Evolutionary conservation across 2,113 vertebrate species (phyloP), one percentile per base, ranked within the genome.

Genomic region (Corythornis vintsioides): DNA sequence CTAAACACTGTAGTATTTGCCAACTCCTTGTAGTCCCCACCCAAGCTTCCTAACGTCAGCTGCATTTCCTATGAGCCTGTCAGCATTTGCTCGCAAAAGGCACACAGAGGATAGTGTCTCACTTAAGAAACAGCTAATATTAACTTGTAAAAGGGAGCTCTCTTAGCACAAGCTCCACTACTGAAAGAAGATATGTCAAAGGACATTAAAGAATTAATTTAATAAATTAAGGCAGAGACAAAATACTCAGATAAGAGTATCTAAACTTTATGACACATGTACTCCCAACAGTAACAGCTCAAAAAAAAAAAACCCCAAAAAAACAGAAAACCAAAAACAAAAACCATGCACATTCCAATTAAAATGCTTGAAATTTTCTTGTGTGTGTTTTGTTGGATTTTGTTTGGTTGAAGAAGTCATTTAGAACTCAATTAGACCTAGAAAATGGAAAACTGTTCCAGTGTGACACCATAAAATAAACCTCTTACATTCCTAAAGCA

Each of bases 1-100:
- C 67, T 53, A 78, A 89, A 94, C 45, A 22, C 38, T 69, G 16
- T 6, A 65, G 60, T 73, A 90, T 77, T 86, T 95, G 93, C 91
- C 91, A 97, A 80, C 84, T 96, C 66, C 88, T 70, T 92, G 88
- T 53, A 89, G 91, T 87, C 91, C 83, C 76, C 94, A 89, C 78
- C 92, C 72, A 93, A 56, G 73, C 77, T 90, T 88, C 76, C 77
- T 84, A 95, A 95, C 35, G 10, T 95, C 86, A 90, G 78, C 76
- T 94, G 92, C 89, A 95, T 91, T 93, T 96, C 88, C 80, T 84
- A 87, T 55, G 72, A 91, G 92, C 24, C 78, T 66, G 91, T 94
- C 84, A 92, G 87, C 16, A 11, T 86, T 83, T 50, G 60, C 80
- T 83, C 65, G 71, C 81, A 95, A 83, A 91, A 92, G 60, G 53